Conservation (phyloP, 1,140 invertebrate species). For the Eulimnadia texana region DNA sequence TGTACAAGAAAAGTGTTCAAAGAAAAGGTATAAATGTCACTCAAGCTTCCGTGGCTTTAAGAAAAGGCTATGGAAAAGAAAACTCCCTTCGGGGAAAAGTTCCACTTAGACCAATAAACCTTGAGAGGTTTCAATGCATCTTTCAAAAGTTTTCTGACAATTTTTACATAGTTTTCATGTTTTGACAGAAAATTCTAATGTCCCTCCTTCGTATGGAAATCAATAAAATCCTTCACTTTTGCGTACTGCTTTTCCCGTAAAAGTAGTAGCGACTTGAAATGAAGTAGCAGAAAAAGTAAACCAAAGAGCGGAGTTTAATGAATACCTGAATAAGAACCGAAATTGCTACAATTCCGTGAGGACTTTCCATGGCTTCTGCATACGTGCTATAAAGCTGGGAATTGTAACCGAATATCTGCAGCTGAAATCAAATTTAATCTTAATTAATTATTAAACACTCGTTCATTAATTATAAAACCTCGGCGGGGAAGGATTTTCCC, state of each 20-base stretch:
- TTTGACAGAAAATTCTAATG: too few relatives aligned
- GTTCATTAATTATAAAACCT: too few relatives aligned
- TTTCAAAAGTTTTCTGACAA: neutral
- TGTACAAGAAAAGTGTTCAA: too few relatives aligned
- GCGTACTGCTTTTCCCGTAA: too few relatives aligned
- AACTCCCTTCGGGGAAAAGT: neutral
- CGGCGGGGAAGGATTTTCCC: slow-evolving; percentile 82
- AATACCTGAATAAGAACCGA: slow-evolving; percentile 82
- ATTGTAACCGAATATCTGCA: slow-evolving; percentile 90
- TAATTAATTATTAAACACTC: too few relatives aligned
- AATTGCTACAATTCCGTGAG: slow-evolving; percentile 81
- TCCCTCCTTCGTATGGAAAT: too few relatives aligned
- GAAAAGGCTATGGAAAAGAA: neutral
- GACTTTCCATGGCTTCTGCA: slow-evolving; percentile 82
- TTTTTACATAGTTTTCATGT: neutral
- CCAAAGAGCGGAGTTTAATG: neutral
- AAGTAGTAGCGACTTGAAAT: too few relatives aligned
- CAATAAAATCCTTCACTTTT: too few relatives aligned
- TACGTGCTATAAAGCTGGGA: slow-evolving; percentile 93
- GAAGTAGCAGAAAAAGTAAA: too few relatives aligned
- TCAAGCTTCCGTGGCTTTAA: neutral
- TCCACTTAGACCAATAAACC: neutral
- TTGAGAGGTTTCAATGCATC: neutral
- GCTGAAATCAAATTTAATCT: slow-evolving; percentile 37
- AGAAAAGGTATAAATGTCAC: neutral